Evolutionary conservation across 2,888 invertebrate species (phyloP), one percentile per base, ranked within the genome.

Genomic region (Operophtera brumata): DNA sequence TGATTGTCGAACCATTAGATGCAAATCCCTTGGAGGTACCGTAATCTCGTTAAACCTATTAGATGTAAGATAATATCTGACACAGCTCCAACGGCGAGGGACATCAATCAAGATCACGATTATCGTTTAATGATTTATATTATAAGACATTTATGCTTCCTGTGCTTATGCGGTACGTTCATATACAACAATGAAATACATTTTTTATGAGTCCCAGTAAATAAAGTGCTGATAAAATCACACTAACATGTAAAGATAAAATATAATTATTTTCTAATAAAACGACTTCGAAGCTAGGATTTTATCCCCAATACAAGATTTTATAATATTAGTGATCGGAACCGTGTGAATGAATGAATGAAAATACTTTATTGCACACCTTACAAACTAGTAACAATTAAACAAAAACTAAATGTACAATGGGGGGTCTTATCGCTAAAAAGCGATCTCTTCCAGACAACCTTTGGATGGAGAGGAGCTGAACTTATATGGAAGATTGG

Each of bases 41-140:
- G 85, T 82, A 80, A 86, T 84, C 83, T 83, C 78, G 80, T 84
- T 84, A 83, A 80, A 80, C 75, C 77, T 78, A 81, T 84, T 81
- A 80, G 77, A 81, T 77, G 70, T 63, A 64, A 76, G 82, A 84
- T 83, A 80, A 76, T 69, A 82, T 82, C 80, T 73, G 70, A 70
- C 71, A 71, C 71, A 68, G 73, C 77, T 78, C 75, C 80, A 80
- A 82, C 78, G 73, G 78, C 71, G 70, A 76, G 68, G 71, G 73
- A 77, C 84, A 86, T 85, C 83, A 82, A 86, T 86, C 86, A 82
- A 79, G 75, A 77, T 77, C 73, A 73, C 71, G 63, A 61, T 66
- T 64, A 62, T 62, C 48, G 47, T 59, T 59, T 59, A 59, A 62
- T 59, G 56, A 65, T 64, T 68, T 69, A 66, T 67, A 66, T 67